Evolutionary conservation across 2,113 vertebrate genomes (phyloP).

Genomic region (Catharus minimus): DNA sequence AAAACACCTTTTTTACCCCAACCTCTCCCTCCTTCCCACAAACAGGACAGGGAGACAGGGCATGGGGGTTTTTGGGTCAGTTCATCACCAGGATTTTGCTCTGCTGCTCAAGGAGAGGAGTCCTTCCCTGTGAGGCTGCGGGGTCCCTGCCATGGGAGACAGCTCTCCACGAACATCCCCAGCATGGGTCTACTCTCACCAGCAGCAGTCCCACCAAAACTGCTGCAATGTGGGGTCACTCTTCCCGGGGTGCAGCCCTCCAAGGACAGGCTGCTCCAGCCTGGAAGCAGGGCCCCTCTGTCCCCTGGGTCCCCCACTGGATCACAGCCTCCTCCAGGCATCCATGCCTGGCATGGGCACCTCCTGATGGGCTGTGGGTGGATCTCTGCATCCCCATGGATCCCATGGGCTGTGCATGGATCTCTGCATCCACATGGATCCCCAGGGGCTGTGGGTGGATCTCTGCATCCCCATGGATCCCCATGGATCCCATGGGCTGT

Average conservation of each 20-base stretch:
- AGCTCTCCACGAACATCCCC: background rate
- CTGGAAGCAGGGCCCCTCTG: too few relatives aligned
- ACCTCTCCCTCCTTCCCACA: background rate
- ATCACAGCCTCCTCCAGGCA: background rate
- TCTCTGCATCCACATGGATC: too few relatives aligned
- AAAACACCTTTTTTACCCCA: background rate
- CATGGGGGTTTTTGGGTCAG: background rate
- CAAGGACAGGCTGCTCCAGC: background rate
- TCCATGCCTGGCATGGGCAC: too few relatives aligned
- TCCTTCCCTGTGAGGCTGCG: rapidly evolving
- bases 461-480: too few relatives aligned
- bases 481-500: too few relatives aligned
- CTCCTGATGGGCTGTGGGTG: background rate
- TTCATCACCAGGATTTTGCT: background rate
- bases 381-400: background rate
- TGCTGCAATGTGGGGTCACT: background rate
- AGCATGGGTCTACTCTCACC: rapidly evolving
- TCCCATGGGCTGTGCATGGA: too few relatives aligned
- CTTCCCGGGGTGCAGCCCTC: too few relatives aligned
- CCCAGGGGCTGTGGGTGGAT: too few relatives aligned
- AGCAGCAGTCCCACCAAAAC: background rate
- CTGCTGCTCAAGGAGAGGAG: background rate
- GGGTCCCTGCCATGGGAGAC: background rate
- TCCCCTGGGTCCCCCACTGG: background rate
- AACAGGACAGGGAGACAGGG: background rate